Evolutionary conservation across 2,888 invertebrate species (phyloP), one percentile per base, ranked within the genome.

Genomic region (Oxyteleia sp.): DNA sequence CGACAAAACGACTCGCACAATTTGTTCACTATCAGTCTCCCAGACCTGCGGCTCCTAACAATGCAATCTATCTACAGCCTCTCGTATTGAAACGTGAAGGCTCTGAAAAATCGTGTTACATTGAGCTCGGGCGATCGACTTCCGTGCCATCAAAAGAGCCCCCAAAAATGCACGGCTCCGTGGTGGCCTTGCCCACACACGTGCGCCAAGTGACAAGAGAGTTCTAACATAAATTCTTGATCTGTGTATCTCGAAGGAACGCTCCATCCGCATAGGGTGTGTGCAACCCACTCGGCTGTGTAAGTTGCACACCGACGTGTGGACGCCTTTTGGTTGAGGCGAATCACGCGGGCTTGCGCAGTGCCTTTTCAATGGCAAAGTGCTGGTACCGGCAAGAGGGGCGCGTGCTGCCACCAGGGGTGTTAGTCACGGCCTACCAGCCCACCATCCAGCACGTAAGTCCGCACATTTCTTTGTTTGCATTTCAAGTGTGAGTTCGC

Each of bases 401-500:
- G 90, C 91, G 91, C 91, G 90, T 91, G 91, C 90, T 86, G 87
- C 86, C 89, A 88, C 89, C 89, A 88, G 91, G 93, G 93, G 89
- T 92, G 92, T 91, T 91, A 93, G 93, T 93, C 93, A 92, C 92
- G 92, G 92, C 91, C 92, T 90, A 92, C 90, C 93, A 90, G 92
- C 91, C 91, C 90, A 91, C 87, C 91, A 91, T 88, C 90, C 90
- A 92, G 87, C 92, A 93, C 92, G 93, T 93, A 93, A 93, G 93
- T 93, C 87, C 59, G 64, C 61, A 38, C 51, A 43, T 61, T 83
- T 63, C 55, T 59, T 64, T 64, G 76, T 68, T 49, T 59, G 76
- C 64, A 63, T 61, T 49, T n/a, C n/a, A n/a, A n/a, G n/a, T n/a
- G n/a, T n/a, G n/a, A n/a, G n/a, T n/a, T n/a, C n/a, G n/a, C n/a